A percentile compares a stretch with the other conserved stretches of the same genome.
These are phyloP conservation scores for Ficedula albicollis DNA, from an alignment of 2,797 vertebrate species.

Conservation along the genomic window DNA sequence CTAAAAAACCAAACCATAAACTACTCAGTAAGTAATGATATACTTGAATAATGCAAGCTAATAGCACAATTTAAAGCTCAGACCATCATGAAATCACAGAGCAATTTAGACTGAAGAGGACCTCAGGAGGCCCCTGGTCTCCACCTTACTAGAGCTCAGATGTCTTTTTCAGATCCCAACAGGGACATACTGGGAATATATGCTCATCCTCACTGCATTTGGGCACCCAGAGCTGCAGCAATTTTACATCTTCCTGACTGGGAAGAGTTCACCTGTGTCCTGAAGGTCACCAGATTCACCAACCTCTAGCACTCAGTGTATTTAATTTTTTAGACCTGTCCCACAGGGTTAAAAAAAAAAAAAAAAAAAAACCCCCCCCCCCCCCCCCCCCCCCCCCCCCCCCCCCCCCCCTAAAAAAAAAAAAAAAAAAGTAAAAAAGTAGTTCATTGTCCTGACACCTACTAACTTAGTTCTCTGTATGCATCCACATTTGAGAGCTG, in stretches of 20 bases:
- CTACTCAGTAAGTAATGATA: background rate
- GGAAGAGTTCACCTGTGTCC: background rate
- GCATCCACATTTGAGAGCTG: background rate
- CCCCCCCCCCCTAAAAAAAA: too few species aligned
- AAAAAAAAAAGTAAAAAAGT: background rate
- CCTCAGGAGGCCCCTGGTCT: background rate
- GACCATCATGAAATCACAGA: background rate
- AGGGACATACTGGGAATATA: background rate
- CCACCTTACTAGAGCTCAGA: too few species aligned
- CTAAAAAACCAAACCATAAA: background rate
- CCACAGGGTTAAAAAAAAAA: background rate
- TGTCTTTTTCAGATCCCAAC: background rate
- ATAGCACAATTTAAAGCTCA: background rate
- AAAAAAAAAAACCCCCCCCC: background rate
- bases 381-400: too few species aligned
- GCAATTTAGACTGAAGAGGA: background rate
- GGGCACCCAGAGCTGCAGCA: background rate
- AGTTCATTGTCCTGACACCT: background rate
- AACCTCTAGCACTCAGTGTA: background rate
- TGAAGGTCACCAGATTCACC: background rate
- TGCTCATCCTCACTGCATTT: fast-evolving
- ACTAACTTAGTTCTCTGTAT: background rate
- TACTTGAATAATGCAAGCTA: background rate
- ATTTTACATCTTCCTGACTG: background rate
- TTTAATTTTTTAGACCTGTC: background rate